Evolutionary conservation across 2,797 vertebrate species (phyloP).

Genomic region (Antrozous pallidus): DNA sequence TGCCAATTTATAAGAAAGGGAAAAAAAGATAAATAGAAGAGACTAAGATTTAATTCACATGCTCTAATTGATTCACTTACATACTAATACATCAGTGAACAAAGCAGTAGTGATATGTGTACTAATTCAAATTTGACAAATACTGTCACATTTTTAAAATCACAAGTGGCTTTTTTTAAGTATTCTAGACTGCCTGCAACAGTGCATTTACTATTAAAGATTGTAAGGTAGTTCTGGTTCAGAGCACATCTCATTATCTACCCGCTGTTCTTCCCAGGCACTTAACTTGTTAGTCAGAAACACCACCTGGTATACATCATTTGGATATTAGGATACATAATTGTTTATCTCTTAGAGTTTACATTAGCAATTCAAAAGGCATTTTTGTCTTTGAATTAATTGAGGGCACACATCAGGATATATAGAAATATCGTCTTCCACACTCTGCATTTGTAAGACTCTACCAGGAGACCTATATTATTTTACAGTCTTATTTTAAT

Average conservation of each 20-base stretch:
- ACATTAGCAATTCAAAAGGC: background rate
- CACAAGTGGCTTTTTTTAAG: background rate
- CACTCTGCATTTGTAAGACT: background rate
- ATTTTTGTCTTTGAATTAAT: background rate
- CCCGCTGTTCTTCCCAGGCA: slow-evolving; percentile 21
- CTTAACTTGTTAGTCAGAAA: slow-evolving; percentile 37
- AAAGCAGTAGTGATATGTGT: background rate
- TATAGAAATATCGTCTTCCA: background rate
- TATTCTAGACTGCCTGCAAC: background rate
- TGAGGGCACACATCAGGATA: background rate
- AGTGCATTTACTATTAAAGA: slow-evolving; percentile 16
- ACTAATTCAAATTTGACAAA: slow-evolving; percentile 23
- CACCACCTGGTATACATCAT: background rate
- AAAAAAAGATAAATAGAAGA: background rate
- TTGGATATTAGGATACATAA: slow-evolving; percentile 17
- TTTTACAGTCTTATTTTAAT: background rate
- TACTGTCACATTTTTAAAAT: background rate
- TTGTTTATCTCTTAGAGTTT: slow-evolving; percentile 6
- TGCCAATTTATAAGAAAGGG: background rate
- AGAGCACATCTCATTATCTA: slow-evolving; percentile 31
- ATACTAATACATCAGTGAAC: background rate
- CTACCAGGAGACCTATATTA: background rate
- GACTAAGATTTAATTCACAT: background rate
- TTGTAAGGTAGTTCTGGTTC: slow-evolving; percentile 41
- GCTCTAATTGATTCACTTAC: background rate